phyloP scores from a whole-genome alignment of 37 sponge, comb jelly and placozoan species.

The Aplysina aerophoba region DNA sequence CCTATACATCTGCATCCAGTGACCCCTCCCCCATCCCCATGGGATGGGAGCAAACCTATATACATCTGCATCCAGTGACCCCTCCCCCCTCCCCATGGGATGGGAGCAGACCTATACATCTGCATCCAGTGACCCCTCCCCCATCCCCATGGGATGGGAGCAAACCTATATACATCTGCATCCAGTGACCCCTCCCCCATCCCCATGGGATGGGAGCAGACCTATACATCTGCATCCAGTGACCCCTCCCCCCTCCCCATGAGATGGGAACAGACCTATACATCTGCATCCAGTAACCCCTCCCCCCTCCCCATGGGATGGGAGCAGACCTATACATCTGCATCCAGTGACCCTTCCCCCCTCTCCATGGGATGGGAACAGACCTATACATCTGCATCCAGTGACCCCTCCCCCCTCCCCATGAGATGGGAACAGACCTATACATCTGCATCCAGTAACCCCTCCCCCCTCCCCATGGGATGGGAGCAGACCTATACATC shows the following conservation, averaged over 20 bases:
- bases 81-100: too few relatives aligned
- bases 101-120: conserved; percentile 63
- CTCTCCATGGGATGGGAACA: too few relatives aligned
- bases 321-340: conserved; percentile 68
- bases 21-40: too few relatives aligned
- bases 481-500: conserved; percentile 63
- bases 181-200: too few relatives aligned
- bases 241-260: too few relatives aligned
- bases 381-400: conserved; percentile 86
- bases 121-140: conserved; percentile 93
- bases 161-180: conserved; percentile 79
- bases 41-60: conserved; percentile 45
- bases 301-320: too few relatives aligned
- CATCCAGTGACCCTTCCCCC: conserved; percentile 92
- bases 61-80: conserved; percentile 91
- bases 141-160: too few relatives aligned
- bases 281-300: conserved; percentile 90
- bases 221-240: conserved; percentile 88
- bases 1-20: conserved; percentile 88
- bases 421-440: conserved; percentile 43
- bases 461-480: too few relatives aligned
- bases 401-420: too few relatives aligned
- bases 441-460: conserved; percentile 91
- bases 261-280: conserved; percentile 56
- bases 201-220: too few relatives aligned